These are phyloP conservation scores for Neomicropteryx cornuta DNA, from an alignment of 1,140 invertebrate genomes.

Conservation along the genomic window DNA sequence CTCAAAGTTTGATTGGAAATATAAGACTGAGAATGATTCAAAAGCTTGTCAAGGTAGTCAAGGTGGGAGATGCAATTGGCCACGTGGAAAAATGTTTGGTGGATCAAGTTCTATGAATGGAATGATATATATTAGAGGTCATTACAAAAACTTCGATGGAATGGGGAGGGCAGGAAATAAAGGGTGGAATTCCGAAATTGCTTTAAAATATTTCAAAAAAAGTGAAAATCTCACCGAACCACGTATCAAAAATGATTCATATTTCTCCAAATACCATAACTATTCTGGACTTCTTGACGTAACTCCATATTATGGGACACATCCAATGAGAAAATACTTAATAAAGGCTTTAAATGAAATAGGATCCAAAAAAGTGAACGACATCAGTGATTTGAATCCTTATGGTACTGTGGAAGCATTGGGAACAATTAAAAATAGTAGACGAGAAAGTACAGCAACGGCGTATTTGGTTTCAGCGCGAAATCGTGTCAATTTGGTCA, in stretches of 20 bases:
- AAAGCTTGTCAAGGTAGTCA: conserved; percentile 46
- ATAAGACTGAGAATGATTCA: conserved; percentile 50
- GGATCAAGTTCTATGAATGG: conserved; percentile 61
- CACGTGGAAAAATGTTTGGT: conserved; percentile 51
- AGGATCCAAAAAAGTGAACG: too few relatives aligned
- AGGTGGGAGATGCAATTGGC: conserved; percentile 47
- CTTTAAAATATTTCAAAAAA: too few relatives aligned
- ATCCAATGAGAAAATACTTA: too few relatives aligned
- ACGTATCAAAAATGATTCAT: too few relatives aligned
- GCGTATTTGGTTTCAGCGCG: conserved; percentile 46
- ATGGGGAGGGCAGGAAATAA: conserved; percentile 57
- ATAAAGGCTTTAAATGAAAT: too few relatives aligned
- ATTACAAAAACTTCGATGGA: conserved; percentile 45
- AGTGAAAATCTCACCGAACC: too few relatives aligned
- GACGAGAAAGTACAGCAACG: conserved; percentile 41
- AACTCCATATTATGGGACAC: too few relatives aligned
- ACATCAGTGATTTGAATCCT: too few relatives aligned
- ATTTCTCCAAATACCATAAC: too few relatives aligned
- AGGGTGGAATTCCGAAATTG: conserved; percentile 69
- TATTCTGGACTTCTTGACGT: too few relatives aligned
- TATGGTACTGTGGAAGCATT: too few relatives aligned
- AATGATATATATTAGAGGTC: conserved; percentile 56
- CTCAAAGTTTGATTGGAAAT: too few relatives aligned
- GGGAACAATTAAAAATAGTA: conserved; percentile 41
- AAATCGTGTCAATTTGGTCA: conserved; percentile 51